A percentile compares a stretch with the other conserved stretches of the same genome.
phyloP scores from a whole-genome alignment of 2,888 invertebrate species.

The Parelbella ahira region DNA sequence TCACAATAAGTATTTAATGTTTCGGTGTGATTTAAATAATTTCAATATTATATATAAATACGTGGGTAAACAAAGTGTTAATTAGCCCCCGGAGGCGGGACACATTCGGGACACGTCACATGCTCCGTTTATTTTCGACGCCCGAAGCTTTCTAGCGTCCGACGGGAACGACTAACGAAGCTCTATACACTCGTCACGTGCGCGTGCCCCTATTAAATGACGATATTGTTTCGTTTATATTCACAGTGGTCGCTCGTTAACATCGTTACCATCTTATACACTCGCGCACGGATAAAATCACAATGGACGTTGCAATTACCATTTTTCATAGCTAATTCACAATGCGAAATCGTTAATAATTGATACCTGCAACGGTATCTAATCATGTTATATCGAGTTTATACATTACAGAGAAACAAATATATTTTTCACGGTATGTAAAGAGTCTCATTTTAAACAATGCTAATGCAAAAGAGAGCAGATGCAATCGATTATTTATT shows the following conservation, averaged over 20 bases:
- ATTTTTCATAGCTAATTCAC: slow-evolving; percentile 7
- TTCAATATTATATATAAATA: too few relatives aligned
- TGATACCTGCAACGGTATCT: too few relatives aligned
- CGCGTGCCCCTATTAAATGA: too few relatives aligned
- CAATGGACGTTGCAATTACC: neutral
- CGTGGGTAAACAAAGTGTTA: slow-evolving; percentile 33
- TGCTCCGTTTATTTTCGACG: slow-evolving; percentile 55
- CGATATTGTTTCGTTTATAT: too few relatives aligned
- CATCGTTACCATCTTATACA: too few relatives aligned
- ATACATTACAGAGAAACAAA: slow-evolving; percentile 1
- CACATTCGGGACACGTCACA: slow-evolving; percentile 47
- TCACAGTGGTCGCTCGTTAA: too few relatives aligned
- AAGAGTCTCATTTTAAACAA: too few relatives aligned
- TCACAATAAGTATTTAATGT: slow-evolving; percentile 25
- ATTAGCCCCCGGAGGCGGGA: slow-evolving; percentile 41
- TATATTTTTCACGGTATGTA: too few relatives aligned
- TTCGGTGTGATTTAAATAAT: too few relatives aligned
- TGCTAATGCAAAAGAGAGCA: too few relatives aligned
- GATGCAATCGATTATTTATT: too few relatives aligned
- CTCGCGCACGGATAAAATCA: neutral
- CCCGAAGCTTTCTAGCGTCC: slow-evolving; percentile 37
- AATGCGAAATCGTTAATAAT: neutral
- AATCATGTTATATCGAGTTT: too few relatives aligned
- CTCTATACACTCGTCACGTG: neutral
- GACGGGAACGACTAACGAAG: slow-evolving; percentile 1